phyloP scores from a whole-genome alignment of 2,113 vertebrate genomes.

The Nibea albiflora region DNA sequence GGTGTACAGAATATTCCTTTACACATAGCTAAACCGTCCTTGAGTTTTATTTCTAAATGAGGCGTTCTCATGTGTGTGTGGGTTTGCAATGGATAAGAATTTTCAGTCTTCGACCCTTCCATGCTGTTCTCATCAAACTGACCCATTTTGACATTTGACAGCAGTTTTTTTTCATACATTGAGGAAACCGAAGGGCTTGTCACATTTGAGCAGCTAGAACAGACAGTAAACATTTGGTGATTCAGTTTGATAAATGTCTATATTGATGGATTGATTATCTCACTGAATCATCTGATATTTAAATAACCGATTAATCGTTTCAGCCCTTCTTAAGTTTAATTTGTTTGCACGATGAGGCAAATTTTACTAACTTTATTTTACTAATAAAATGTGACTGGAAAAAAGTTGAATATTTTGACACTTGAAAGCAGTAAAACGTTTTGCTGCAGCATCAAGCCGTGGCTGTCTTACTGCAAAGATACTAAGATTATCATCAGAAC shows the following conservation, averaged over 20 bases:
- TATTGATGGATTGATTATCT: neutral
- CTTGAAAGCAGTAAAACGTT: neutral
- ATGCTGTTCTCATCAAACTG: too few relatives aligned
- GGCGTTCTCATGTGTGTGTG: neutral
- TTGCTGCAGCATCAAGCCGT: neutral
- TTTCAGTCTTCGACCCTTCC: too few relatives aligned
- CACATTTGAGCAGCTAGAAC: too few relatives aligned
- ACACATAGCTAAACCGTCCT: too few relatives aligned
- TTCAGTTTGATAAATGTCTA: neutral
- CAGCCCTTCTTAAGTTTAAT: too few relatives aligned
- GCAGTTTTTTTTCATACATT: too few relatives aligned
- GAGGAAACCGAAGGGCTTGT: neutral
- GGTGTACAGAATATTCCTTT: too few relatives aligned
- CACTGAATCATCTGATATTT: neutral
- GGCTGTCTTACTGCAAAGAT: slow-evolving; percentile 22
- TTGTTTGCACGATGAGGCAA: too few relatives aligned
- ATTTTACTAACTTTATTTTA: neutral
- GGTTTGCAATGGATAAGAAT: neutral
- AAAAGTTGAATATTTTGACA: neutral
- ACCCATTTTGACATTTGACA: too few relatives aligned
- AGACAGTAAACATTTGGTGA: neutral
- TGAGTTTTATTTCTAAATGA: neutral
- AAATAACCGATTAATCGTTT: neutral
- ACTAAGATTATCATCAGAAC: slow-evolving; percentile 30
- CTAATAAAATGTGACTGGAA: neutral